A percentile compares a stretch with the other conserved stretches of the same genome.
phyloP scores from a whole-genome alignment of 2,888 invertebrate species.

The Nesidiocoris tenuis region DNA sequence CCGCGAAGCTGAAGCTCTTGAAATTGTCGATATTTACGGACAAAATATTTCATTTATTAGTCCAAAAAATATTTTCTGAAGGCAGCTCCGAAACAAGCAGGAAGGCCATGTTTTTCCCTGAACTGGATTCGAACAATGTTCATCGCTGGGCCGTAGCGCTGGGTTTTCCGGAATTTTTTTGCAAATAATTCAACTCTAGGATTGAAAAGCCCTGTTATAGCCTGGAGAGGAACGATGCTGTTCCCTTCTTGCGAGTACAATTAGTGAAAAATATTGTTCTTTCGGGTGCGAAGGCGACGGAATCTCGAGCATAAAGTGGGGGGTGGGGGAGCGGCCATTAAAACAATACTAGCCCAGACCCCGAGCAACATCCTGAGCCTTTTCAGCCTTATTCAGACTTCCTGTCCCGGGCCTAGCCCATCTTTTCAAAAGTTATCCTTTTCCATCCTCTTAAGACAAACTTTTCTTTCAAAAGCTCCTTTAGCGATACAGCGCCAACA shows the following conservation, averaged over 20 bases:
- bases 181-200: too few relatives aligned
- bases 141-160: too few relatives aligned
- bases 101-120: too few relatives aligned
- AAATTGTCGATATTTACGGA: too few relatives aligned
- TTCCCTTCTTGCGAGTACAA: background rate
- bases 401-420: background rate
- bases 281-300: background rate
- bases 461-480: slow-evolving; percentile 25
- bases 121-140: too few relatives aligned
- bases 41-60: too few relatives aligned
- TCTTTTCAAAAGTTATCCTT: slow-evolving; percentile 20
- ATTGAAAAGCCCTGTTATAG: too few relatives aligned
- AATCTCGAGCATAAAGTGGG: background rate
- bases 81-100: too few relatives aligned
- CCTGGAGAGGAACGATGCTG: background rate
- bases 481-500: background rate
- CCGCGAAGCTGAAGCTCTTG: too few relatives aligned
- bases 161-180: too few relatives aligned
- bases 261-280: background rate
- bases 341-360: background rate
- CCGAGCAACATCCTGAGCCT: background rate
- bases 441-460: slow-evolving; percentile 18
- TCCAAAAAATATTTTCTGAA: too few relatives aligned
- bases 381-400: background rate
- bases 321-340: background rate